phyloP scores from a whole-genome alignment of 2,113 vertebrate genomes.

The Corvus hawaiiensis region DNA sequence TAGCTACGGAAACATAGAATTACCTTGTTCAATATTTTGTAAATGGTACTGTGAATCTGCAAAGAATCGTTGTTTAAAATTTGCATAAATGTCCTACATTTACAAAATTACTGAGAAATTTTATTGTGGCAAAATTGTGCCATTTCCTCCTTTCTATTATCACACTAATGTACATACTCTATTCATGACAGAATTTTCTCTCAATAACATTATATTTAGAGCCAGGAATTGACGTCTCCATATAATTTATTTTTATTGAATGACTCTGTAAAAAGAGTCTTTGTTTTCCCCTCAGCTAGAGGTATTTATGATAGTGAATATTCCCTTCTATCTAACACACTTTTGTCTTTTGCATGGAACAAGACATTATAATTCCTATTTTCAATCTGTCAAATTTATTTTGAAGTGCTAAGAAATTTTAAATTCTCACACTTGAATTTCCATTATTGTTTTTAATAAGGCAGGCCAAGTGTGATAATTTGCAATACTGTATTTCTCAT shows the following conservation, averaged over 20 bases:
- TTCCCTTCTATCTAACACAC: background rate
- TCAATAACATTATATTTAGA: background rate
- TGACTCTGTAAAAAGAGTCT: background rate
- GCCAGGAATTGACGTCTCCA: background rate
- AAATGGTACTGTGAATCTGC: background rate
- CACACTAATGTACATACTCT: background rate
- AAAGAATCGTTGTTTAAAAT: background rate
- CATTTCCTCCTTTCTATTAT: background rate
- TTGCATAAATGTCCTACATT: background rate
- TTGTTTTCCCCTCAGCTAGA: background rate
- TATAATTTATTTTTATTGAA: background rate
- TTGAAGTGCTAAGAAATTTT: background rate
- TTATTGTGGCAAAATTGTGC: background rate
- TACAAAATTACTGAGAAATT: slow-evolving; percentile 1
- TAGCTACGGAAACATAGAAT: slow-evolving; percentile 22
- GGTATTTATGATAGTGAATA: background rate
- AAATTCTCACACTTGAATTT: background rate
- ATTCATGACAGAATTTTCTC: slow-evolving; percentile 1
- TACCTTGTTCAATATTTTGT: slow-evolving; percentile 18
- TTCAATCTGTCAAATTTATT: background rate
- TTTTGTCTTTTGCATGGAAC: background rate
- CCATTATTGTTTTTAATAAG: background rate
- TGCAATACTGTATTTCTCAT: background rate
- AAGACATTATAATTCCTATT: background rate
- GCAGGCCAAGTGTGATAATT: background rate